Evolutionary conservation across 2,113 vertebrate species (phyloP).

Genomic region (Odontophorus gujanensis): DNA sequence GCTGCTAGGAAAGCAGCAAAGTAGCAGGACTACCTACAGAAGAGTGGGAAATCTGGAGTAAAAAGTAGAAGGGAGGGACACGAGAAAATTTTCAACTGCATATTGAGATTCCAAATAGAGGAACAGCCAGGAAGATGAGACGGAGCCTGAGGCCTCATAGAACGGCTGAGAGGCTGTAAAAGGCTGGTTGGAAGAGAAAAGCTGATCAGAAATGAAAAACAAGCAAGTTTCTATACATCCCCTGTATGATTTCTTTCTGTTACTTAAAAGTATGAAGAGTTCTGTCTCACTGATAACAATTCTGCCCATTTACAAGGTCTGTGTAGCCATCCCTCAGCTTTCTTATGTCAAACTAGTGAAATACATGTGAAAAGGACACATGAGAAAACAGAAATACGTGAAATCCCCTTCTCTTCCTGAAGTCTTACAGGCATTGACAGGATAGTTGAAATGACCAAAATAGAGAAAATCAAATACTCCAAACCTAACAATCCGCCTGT

Average conservation of each 20-base stretch:
- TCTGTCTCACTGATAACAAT: background rate
- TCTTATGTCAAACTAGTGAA: background rate
- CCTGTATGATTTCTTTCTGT: slow-evolving; percentile 1
- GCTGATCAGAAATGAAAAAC: background rate
- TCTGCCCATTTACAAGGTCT: background rate
- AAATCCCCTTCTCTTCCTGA: slow-evolving; percentile 49
- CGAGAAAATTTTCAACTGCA: background rate
- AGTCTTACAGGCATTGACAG: background rate
- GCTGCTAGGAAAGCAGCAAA: background rate
- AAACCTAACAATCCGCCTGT: background rate
- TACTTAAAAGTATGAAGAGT: background rate
- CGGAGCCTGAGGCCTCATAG: background rate
- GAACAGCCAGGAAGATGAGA: background rate
- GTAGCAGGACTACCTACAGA: background rate
- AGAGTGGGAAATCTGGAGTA: background rate
- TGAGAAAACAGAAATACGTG: background rate
- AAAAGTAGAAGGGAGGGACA: background rate
- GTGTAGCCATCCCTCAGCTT: background rate
- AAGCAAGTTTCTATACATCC: background rate
- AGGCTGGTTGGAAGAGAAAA: background rate
- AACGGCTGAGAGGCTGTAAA: background rate
- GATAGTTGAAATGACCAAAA: background rate
- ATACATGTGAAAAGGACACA: slow-evolving; percentile 7
- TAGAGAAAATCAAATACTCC: background rate
- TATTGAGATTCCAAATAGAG: background rate